Percentiles rank a stretch among this genome's conserved stretches.
Conservation (phyloP, 2,113 vertebrate genomes). For the Cyanistes caeruleus region DNA sequence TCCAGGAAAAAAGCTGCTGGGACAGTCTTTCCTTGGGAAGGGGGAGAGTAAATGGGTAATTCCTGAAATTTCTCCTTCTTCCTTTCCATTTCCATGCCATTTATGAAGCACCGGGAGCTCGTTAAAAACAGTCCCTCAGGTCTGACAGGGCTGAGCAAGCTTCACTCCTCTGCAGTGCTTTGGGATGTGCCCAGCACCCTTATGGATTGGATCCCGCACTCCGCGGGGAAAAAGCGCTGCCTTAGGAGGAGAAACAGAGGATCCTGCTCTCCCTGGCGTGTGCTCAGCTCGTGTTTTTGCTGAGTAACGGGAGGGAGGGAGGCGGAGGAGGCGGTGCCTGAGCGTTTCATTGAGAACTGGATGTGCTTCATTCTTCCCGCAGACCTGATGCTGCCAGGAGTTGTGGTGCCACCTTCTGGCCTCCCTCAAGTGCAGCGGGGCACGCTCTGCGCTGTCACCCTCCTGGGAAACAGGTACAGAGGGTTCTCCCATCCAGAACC, state of each 20-base stretch:
- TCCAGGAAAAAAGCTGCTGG: not conserved
- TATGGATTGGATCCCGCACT: not conserved
- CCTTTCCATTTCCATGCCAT: not conserved
- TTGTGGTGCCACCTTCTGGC: conserved; percentile 85
- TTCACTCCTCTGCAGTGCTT: not conserved
- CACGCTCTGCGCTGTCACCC: conserved; percentile 83
- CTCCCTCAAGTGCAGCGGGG: conserved; percentile 85
- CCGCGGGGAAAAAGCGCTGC: not conserved
- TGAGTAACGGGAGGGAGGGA: conserved; percentile 5
- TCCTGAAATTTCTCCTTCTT: not conserved
- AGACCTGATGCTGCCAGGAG: conserved; percentile 97
- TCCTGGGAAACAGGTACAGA: conserved; percentile 86
- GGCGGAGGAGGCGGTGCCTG: not conserved
- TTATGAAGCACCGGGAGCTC: not conserved
- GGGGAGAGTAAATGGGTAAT: not conserved
- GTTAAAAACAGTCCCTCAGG: not conserved
- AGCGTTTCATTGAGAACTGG: not conserved
- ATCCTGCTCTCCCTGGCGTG: not conserved
- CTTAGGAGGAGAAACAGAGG: not conserved
- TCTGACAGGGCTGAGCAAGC: not conserved
- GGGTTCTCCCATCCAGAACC: not conserved
- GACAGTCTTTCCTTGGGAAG: not conserved
- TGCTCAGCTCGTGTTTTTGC: not conserved
- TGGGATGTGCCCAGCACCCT: not conserved
- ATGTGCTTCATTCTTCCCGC: conserved; percentile 4